Evolutionary conservation across 2,797 vertebrate genomes (phyloP), one percentile per base, ranked within the genome.

Genomic region (Holocentrus rufus): DNA sequence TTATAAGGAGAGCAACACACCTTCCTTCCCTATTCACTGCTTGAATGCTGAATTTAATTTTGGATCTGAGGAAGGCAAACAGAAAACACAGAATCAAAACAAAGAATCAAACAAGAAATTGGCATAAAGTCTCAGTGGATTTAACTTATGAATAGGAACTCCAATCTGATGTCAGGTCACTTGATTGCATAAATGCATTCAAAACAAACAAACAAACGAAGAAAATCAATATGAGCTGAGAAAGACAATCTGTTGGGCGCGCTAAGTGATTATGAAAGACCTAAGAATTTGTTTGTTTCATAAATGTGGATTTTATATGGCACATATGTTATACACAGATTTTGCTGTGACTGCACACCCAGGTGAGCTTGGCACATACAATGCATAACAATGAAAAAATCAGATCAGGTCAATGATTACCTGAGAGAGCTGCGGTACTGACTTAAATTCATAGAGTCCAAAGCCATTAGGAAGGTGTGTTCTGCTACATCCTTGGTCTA

Each of bases 1-100:
- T 18, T 10, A 55, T 36, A 5, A 49, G 10, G 15, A 60, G 25
- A 4, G 18, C 7, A 8, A 92, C 95, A 61, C 79, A 98, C 98
- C 95, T 95, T 86, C 97, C 97, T 7, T 93, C 93, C 56, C 94
- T 97, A 87, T 96, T 97, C 87, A 98, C 95, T 80, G 97, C 97
- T 84, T 97, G 95, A 78, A 99, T 97, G 63, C 80, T 93, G 88
- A 99, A 99, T 77, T 94, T 77, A 30, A 92, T 91, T 91, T 92
- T 97, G 79, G 96, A 95, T 76, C 97, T 98, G 78, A 1, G n/a
- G 25, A 27, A 3, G 15, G 1, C 50, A 36, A 74, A 78, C 8
- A 60, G 25, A 27, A 27, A 27, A 27, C 2, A 27, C 1, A 79
- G 4, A 31, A 57, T 62, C 25, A 49, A 34, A 27, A 56, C 44